Percentiles rank a stretch among this genome's conserved stretches.
phyloP scores from a whole-genome alignment of 1,140 invertebrate species.

The Leptestheria dahalacensis region DNA sequence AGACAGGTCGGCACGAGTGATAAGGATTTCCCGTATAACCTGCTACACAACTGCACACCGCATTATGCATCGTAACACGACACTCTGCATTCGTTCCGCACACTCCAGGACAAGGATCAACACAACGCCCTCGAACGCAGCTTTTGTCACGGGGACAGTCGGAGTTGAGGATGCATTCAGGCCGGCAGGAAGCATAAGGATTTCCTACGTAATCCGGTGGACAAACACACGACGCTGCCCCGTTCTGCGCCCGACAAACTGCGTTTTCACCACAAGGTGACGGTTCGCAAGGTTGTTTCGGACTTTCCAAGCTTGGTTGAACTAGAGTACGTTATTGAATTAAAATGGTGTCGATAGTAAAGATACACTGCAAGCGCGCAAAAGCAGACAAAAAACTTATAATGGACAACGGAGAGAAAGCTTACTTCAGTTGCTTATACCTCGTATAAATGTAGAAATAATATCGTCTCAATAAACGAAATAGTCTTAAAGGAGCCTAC shows the following conservation, averaged over 20 bases:
- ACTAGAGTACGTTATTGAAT: conserved; percentile 40
- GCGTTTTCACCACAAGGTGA: conserved; percentile 31
- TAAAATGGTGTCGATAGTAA: conserved; percentile 2
- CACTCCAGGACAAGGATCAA: conserved; percentile 56
- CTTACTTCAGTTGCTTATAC: too few species aligned
- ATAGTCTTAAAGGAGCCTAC: too few species aligned
- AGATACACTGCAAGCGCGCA: neutral
- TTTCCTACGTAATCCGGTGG: conserved; percentile 20
- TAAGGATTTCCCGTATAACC: conserved; percentile 38
- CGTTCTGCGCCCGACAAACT: conserved; percentile 44
- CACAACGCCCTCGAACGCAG: conserved; percentile 56
- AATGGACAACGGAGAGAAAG: too few species aligned
- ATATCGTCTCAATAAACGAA: too few species aligned
- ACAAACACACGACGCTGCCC: conserved; percentile 33
- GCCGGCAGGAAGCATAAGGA: conserved; percentile 42
- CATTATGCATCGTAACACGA: conserved; percentile 49
- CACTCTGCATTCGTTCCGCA: conserved; percentile 60
- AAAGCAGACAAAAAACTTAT: too few species aligned
- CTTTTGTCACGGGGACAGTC: conserved; percentile 51
- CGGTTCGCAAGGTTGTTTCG: conserved; percentile 25
- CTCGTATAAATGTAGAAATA: too few species aligned
- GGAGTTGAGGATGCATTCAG: conserved; percentile 59
- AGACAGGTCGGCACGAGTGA: conserved; percentile 23
- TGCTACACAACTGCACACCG: conserved; percentile 49
- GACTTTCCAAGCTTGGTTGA: conserved; percentile 63